Percentiles rank a stretch among this genome's conserved stretches.
phyloP scores from a whole-genome alignment of 1,140 invertebrate genomes.

The Bombus affinis region DNA sequence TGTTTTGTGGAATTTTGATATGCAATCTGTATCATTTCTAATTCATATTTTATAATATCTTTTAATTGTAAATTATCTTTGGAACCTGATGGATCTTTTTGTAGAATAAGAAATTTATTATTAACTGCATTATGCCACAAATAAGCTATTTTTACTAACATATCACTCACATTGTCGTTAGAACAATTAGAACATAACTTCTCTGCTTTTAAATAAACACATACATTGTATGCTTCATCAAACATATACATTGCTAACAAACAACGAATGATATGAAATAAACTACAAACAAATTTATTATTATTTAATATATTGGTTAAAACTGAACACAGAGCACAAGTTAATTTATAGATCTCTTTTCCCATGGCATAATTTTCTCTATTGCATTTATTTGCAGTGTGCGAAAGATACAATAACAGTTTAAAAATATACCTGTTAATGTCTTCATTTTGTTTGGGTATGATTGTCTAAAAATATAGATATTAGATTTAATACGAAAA shows the following conservation, averaged over 20 bases:
- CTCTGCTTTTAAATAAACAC: constrained; percentile 54
- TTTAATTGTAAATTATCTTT: constrained; percentile 36
- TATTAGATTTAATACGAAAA: neutral
- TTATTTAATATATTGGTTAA: constrained; percentile 58
- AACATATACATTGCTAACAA: constrained; percentile 63
- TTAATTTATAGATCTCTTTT: constrained; percentile 55
- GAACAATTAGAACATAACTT: constrained; percentile 16
- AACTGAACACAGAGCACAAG: constrained; percentile 56
- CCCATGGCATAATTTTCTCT: constrained; percentile 50
- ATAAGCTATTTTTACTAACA: constrained; percentile 47
- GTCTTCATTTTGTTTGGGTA: neutral
- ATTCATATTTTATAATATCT: constrained; percentile 41
- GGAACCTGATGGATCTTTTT: neutral
- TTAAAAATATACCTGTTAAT: constrained; percentile 66
- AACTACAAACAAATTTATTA: constrained; percentile 61
- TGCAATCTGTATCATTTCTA: constrained; percentile 38
- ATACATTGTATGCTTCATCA: constrained; percentile 66
- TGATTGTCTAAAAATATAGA: constrained; percentile 50
- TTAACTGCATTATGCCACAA: constrained; percentile 46
- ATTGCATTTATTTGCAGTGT: constrained; percentile 60
- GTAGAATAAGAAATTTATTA: constrained; percentile 22
- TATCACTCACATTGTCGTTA: constrained; percentile 13
- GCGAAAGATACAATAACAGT: constrained; percentile 63
- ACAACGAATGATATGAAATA: constrained; percentile 69
- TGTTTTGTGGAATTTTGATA: constrained; percentile 40